Percentiles rank a stretch among this genome's conserved stretches.
Evolutionary conservation across 1,140 invertebrate genomes (phyloP).

Genomic region (Diorhabda elongata): DNA sequence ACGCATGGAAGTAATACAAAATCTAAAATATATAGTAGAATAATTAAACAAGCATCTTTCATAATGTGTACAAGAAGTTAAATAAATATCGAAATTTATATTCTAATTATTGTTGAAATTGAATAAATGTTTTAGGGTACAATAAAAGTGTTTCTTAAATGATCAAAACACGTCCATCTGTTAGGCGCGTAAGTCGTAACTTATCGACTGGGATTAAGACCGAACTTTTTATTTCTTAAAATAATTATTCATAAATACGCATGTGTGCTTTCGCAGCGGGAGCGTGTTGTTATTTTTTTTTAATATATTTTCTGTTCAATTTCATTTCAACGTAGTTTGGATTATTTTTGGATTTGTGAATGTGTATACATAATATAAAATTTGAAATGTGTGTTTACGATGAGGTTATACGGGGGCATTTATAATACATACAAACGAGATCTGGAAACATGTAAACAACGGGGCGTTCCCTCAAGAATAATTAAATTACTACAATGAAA

Average conservation of each 20-base stretch:
- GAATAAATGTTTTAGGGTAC: neutral
- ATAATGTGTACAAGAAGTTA: neutral
- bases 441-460: no score
- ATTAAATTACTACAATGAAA: no score
- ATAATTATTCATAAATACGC: slow-evolving; percentile 31
- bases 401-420: no score
- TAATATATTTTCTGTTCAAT: slow-evolving; percentile 18
- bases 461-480: no score
- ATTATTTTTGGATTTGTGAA: slow-evolving; percentile 14
- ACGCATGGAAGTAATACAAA: neutral
- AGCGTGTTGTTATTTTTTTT: neutral
- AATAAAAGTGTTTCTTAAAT: neutral
- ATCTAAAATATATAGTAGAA: neutral
- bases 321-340: slow-evolving; percentile 14
- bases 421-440: no score
- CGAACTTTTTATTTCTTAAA: slow-evolving; percentile 32
- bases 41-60: neutral
- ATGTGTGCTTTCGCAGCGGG: slow-evolving; percentile 25
- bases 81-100: no score
- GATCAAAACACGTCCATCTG: neutral
- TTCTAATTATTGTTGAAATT: neutral
- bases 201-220: slow-evolving; percentile 19
- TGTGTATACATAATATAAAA: neutral
- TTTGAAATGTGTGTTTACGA: no score
- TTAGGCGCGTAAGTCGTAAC: slow-evolving; percentile 16